Evolutionary conservation across 1,140 invertebrate genomes (phyloP), one percentile per base, ranked within the genome.

Genomic region (Pseudomyrmex sp.): DNA sequence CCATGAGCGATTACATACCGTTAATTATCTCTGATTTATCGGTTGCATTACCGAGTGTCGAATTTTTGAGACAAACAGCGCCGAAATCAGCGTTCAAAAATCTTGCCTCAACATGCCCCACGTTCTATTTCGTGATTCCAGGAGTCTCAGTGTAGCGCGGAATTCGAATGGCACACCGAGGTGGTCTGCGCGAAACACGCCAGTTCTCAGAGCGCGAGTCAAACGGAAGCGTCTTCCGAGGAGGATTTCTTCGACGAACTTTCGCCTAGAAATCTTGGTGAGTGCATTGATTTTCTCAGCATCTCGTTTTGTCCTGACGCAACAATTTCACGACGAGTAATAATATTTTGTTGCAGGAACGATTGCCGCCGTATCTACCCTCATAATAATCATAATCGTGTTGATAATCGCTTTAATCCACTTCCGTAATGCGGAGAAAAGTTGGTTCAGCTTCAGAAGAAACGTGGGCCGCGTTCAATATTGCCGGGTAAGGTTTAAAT

Each of bases 151-250:
- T 91, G 90, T 68, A 85, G 56, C 10, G 87, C 69, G 0, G 61
- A 85, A 69, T 91, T 91, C 44, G 88, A 91, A 48, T 91, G 90
- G 90, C 46, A 88, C n/a, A 91, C 90, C 2, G 88, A 75, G 8
- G 62, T 91, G 0, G 85, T 87, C 54, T 90, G 90, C 35, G 18
- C 46, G 23, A 59, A 70, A 26, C 44, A 79, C 59, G 76, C 76
- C 10, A 79, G 26, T 26, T 79, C 76, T 48, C 76, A 5, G 20
- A 26, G 48, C 65, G 46, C 4, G n/a, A 56, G 18, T 58, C 83
- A 9, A 65, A 15, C 61, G 23, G n/a, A 79, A 50, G 8, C 58
- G n/a, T n/a, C 58, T 0, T 9, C 59, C 4, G 35, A 35, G 5
- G 7, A 48, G 12, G 56, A 84, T 20, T 18, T 23, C 13, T 15